Percentiles rank a stretch among this genome's conserved stretches.
phyloP scores from a whole-genome alignment of 2,113 vertebrate species.

The Phaetusa simplex region DNA sequence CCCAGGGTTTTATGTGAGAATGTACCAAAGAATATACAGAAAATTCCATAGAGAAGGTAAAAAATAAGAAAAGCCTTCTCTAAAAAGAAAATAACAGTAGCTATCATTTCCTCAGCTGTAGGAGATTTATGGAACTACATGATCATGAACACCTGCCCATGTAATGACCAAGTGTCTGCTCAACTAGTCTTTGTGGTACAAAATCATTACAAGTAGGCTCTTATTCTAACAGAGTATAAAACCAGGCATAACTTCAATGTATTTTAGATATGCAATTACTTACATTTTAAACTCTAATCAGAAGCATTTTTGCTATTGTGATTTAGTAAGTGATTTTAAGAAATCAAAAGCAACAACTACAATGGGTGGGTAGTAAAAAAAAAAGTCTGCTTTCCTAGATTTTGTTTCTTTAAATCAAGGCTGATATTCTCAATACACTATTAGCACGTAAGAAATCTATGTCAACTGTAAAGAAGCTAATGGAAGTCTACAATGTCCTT shows the following conservation, averaged over 20 bases:
- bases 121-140: background rate
- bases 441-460: background rate
- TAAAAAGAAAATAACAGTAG: background rate
- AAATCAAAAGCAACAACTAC: background rate
- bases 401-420: background rate
- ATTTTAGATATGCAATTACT: background rate
- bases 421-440: background rate
- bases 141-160: background rate
- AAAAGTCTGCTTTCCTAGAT: background rate
- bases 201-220: background rate
- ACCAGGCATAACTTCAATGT: background rate
- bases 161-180: background rate
- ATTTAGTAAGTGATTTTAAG: background rate
- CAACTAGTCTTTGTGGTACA: background rate
- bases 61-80: background rate
- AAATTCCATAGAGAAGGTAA: background rate
- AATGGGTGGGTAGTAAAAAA: background rate
- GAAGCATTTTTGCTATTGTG: background rate
- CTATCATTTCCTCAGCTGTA: background rate
- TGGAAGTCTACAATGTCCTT: background rate
- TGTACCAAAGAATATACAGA: background rate
- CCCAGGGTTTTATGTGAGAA: background rate
- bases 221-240: background rate
- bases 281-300: background rate
- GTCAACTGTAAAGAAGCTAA: background rate